Base-by-base conservation (phyloP, 2,797 vertebrate genomes). In the Lagorchestes hirsutus region DNA sequence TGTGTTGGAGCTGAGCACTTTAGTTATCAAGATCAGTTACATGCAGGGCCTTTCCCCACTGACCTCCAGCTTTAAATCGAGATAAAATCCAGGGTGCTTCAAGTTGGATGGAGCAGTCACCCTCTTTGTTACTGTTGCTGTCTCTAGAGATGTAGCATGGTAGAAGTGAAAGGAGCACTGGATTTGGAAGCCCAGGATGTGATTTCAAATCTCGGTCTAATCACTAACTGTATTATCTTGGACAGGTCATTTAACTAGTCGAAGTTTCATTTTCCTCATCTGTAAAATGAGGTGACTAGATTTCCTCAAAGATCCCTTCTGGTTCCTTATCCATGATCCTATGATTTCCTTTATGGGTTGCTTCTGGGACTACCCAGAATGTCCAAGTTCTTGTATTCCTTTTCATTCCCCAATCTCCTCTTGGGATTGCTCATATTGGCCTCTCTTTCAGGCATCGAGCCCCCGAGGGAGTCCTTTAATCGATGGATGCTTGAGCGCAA, bases 401-500 rank as follows among this genome's bases (percentile, higher is more conserved):
- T 46, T 50, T 50, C 46, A 9, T 27, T 87, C 9, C 16, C 74
- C 40, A 50, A 27, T 87, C 74, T 87, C 40, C 22, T 50, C 40
- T 87, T 87, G 40, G 74, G 22, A 87, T 50, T 87, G 74, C 13
- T 87, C 24, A 87, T 50, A 87, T 28, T 87, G 40, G 40, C 54
- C n/a, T 46, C 10, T 9, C 96, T 93, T 58, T 0, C 98, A 99
- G 99, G 99, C 91, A 99, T 99, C 3, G 99, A 99, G 5, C 99
- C 99, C 0, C 99, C 99, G 0, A 98, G 99, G 5, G 99, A 99
- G 97, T 99, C 99, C 0, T 99, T 99, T 97, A 99, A 99, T 96
- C 99, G 99, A 29, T 99, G 99, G 99, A 98, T 99, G 96, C 97
- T 99, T 97, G 99, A 99, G 98, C 99, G 99, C 93, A 99, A 99